Evolutionary conservation across 2,888 invertebrate species (phyloP).

Genomic region (Cyclophora albipunctata): DNA sequence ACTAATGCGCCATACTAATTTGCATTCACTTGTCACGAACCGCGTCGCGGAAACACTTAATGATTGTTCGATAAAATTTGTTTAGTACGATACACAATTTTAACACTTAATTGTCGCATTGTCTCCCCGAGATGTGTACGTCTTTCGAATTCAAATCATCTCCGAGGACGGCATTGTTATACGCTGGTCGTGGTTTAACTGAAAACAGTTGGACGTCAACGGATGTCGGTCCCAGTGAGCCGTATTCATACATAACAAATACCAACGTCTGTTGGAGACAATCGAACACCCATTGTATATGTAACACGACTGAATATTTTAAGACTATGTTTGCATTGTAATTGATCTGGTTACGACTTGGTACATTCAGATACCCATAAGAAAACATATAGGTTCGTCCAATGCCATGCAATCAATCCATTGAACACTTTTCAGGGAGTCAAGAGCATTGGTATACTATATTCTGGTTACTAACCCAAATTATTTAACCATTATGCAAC

Average conservation of each 20-base stretch:
- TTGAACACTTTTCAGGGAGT: not conserved
- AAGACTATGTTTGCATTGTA: conserved; percentile 24
- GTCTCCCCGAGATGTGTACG: conserved; percentile 28
- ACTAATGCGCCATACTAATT: conserved; percentile 33
- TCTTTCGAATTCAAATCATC: conserved; percentile 47
- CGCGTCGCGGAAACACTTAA: conserved; percentile 11
- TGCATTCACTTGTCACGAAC: conserved; percentile 29
- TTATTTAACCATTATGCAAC: conserved; percentile 26
- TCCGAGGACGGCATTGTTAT: conserved; percentile 46
- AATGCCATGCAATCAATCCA: not conserved
- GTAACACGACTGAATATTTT: conserved; percentile 43
- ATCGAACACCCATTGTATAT: conserved; percentile 45
- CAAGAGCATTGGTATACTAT: not conserved
- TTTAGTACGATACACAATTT: conserved; percentile 10
- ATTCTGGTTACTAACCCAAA: conserved; percentile 3
- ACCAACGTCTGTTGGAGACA: conserved; percentile 44
- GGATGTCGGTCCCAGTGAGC: conserved; percentile 47
- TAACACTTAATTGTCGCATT: conserved; percentile 31
- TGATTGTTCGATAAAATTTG: conserved; percentile 3
- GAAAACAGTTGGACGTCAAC: conserved; percentile 63
- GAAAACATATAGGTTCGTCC: conserved; percentile 14
- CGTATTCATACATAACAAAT: conserved; percentile 61
- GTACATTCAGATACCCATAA: conserved; percentile 29
- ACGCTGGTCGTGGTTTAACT: conserved; percentile 47
- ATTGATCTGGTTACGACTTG: conserved; percentile 14